Base-by-base conservation (phyloP, 2,888 invertebrate genomes). In the Noctua janthe region DNA sequence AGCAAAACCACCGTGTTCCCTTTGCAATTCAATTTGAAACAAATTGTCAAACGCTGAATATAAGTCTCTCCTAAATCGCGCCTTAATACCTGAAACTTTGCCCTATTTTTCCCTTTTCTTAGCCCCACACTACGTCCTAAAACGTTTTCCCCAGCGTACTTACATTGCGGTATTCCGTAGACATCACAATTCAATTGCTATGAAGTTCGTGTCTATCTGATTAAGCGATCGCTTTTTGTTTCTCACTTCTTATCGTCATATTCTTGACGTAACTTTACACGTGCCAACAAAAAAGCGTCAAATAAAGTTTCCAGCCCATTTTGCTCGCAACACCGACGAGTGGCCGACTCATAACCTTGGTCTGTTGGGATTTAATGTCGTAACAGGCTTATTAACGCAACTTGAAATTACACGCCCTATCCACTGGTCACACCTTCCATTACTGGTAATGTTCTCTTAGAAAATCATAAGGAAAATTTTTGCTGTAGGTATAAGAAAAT, bases 331-430 rank as follows among this genome's bases (percentile, higher is more conserved):
- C 39, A 66, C 47, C 71, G 3, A 35, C 43, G 15, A 74, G 47
- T 84, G 13, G 66, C 35, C 51, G 51, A 59, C 74, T 82, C 82
- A 77, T 70, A 69, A 76, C 78, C 72, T 78, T 77, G 51, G 54
- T 80, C 85, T 71, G 17, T 43, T 29, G 80, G 82, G 82, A 83
- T 84, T 87, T 87, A 64, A 83, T 35, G 59, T 17, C 66, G 66
- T 78, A 87, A 79, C 78, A 82, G 75, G 67, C 75, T 78, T 79
- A 87, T 82, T 82, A 87, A 84, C 72, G 88, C 81, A 62, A 81
- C 78, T 76, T 72, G 74, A 69, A 82, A 77, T 84, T 82, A 83
- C 76, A 74, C 70, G 69, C 67, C n/a, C 67, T 81, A 54, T 73
- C 78, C 59, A 71, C 74, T 73, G 76, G 71, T 69, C 47, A 66